phyloP scores from a whole-genome alignment of 2,797 vertebrate genomes.

The Pseudotriccus pelzelni region DNA sequence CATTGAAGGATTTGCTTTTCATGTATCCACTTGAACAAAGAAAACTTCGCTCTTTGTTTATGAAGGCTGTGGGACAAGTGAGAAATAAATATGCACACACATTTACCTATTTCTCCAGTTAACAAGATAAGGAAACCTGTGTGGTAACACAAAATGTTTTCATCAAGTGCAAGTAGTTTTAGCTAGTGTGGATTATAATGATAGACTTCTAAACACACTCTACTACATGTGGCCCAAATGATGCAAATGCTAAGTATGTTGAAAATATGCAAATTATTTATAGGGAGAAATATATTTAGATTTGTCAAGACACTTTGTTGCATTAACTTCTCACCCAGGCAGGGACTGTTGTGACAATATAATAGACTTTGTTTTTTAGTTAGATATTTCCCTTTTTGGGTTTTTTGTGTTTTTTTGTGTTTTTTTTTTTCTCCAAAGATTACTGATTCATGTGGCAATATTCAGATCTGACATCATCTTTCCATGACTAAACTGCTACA shows the following conservation, averaged over 20 bases:
- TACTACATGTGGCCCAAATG: not conserved
- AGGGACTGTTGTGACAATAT: not conserved
- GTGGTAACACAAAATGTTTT: slow-evolving; percentile 14
- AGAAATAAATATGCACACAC: not conserved
- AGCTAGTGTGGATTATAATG: not conserved
- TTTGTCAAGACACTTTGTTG: not conserved
- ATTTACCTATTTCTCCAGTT: not conserved
- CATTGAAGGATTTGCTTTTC: not conserved
- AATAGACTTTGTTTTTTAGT: not conserved
- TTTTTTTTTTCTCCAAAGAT: not conserved
- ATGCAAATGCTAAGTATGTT: not conserved
- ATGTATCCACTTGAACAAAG: not conserved
- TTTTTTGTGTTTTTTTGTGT: too few relatives aligned
- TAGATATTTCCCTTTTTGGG: not conserved
- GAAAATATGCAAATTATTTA: not conserved
- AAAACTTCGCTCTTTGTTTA: not conserved
- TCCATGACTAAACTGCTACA: not conserved
- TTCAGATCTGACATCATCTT: not conserved
- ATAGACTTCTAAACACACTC: not conserved
- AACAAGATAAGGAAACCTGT: slow-evolving; percentile 1
- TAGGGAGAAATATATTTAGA: not conserved
- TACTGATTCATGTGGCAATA: not conserved
- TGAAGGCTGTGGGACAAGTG: not conserved
- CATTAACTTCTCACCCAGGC: not conserved
- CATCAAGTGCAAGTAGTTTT: not conserved